Conservation (phyloP, 2,797 vertebrate genomes). For the Antrozous pallidus region DNA sequence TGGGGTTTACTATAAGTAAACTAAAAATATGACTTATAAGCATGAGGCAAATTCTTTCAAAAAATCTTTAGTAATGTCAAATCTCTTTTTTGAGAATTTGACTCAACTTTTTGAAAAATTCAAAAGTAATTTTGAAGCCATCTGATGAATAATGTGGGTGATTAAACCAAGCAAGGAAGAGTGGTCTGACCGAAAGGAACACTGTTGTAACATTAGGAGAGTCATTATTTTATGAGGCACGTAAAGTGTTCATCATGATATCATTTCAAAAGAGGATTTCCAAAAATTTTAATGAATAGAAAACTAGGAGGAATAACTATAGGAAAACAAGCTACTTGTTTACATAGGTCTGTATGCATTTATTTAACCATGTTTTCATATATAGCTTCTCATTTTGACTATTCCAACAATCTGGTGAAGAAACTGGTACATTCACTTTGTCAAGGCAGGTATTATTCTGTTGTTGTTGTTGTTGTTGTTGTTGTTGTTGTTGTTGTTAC, state of each 20-base stretch:
- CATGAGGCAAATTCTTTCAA: background rate
- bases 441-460: background rate
- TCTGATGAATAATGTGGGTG: background rate
- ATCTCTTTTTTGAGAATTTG: background rate
- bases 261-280: background rate
- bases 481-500: background rate
- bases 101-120: background rate
- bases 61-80: background rate
- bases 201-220: background rate
- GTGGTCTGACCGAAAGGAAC: background rate
- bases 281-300: background rate
- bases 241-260: background rate
- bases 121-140: background rate
- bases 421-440: background rate
- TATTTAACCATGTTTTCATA: background rate
- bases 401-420: background rate
- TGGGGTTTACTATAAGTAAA: background rate
- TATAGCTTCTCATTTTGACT: background rate
- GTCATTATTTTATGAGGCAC: background rate
- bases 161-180: background rate
- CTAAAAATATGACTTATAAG: background rate
- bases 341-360: background rate
- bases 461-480: background rate
- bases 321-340: background rate
- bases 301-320: background rate